Conservation (phyloP, 1,140 invertebrate species). For the Euwallacea fornicatus region DNA sequence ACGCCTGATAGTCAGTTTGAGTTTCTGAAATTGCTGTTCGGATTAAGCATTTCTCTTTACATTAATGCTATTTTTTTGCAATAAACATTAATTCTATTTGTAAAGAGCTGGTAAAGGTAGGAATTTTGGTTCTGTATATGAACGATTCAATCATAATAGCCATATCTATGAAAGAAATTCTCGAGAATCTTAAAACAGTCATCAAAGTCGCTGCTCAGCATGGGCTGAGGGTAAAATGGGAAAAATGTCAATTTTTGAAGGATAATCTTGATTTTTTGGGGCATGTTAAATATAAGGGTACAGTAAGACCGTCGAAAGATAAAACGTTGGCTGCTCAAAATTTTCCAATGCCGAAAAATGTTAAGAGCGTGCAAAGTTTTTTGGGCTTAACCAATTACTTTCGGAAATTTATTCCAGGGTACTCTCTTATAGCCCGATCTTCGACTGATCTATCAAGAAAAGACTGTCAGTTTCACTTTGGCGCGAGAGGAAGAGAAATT, state of each 20-base stretch:
- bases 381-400: slow-evolving; percentile 50
- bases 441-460: slow-evolving; percentile 40
- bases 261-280: slow-evolving; percentile 34
- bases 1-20: slow-evolving; percentile 44
- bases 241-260: too few relatives aligned
- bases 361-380: too few relatives aligned
- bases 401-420: slow-evolving; percentile 45
- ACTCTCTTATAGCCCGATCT: slow-evolving; percentile 43
- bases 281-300: slow-evolving; percentile 30
- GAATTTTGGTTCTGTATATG: slow-evolving; percentile 39
- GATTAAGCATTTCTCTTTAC: slow-evolving; percentile 40
- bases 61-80: slow-evolving; percentile 35
- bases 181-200: slow-evolving; percentile 33
- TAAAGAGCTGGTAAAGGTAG: too few relatives aligned
- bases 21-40: slow-evolving; percentile 45
- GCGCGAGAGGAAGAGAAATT: slow-evolving; percentile 19
- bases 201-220: slow-evolving; percentile 46
- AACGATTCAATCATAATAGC: slow-evolving; percentile 43
- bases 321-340: slow-evolving; percentile 49
- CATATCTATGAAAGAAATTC: slow-evolving; percentile 25
- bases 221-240: slow-evolving; percentile 47
- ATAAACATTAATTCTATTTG: slow-evolving; percentile 45
- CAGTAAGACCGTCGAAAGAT: slow-evolving; percentile 41
- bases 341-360: slow-evolving; percentile 46
- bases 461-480: slow-evolving; percentile 9